A percentile compares a stretch with the other conserved stretches of the same genome.
Evolutionary conservation across 1,140 invertebrate species (phyloP).

Genomic region (Magallana angulata): DNA sequence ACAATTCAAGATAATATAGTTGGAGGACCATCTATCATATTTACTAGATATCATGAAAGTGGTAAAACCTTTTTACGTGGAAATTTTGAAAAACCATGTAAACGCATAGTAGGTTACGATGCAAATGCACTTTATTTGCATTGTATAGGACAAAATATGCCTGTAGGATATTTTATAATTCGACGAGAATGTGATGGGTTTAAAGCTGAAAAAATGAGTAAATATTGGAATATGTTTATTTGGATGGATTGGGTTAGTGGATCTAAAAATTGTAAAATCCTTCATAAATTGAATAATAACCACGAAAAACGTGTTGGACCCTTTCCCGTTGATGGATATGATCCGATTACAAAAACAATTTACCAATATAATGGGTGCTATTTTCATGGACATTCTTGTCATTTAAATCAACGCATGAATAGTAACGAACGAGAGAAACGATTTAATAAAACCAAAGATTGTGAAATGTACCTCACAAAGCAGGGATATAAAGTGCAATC

Average conservation of each 20-base stretch:
- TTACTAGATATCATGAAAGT: conserved; percentile 45
- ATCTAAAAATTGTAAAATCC: not conserved
- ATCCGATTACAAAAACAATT: not conserved
- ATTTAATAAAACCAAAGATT: conserved; percentile 19
- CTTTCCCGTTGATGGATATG: conserved; percentile 34
- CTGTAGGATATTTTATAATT: conserved; percentile 42
- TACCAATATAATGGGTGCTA: conserved; percentile 40
- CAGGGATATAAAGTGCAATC: not conserved
- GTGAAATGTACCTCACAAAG: not conserved
- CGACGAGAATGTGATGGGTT: conserved; percentile 31
- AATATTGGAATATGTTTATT: not conserved
- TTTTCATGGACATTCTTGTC: conserved; percentile 37
- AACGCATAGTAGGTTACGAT: conserved; percentile 52
- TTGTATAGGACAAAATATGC: conserved; percentile 44
- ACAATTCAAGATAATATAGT: conserved; percentile 40
- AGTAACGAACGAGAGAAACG: not conserved
- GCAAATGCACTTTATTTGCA: conserved; percentile 56
- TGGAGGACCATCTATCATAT: conserved; percentile 56
- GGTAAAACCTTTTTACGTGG: conserved; percentile 45
- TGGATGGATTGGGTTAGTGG: conserved; percentile 23
- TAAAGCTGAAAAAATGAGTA: conserved; percentile 35
- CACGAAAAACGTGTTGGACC: conserved; percentile 12
- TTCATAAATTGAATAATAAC: not conserved
- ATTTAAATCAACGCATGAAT: not conserved
- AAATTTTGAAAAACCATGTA: not conserved